Conservation (phyloP, 2,888 invertebrate genomes). For the Melanchra persicariae region DNA sequence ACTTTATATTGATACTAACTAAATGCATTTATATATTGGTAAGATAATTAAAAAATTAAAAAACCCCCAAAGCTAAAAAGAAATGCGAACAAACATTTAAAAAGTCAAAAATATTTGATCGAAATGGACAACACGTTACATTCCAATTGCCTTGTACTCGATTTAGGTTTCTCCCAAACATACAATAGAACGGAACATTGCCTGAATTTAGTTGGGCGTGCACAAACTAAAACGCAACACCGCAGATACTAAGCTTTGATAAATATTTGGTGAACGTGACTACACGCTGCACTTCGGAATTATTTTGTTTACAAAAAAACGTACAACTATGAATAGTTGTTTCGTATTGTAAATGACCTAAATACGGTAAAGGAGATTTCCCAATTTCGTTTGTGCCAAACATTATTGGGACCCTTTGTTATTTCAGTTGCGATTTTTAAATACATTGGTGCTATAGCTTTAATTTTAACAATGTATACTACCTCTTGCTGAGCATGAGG, state of each 20-base stretch:
- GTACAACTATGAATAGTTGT: neutral
- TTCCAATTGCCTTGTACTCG: neutral
- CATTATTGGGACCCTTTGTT: slow-evolving; percentile 1
- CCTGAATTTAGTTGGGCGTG: slow-evolving; percentile 21
- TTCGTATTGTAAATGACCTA: neutral
- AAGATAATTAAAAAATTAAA: too few relatives aligned
- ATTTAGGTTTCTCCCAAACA: neutral
- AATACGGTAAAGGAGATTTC: neutral
- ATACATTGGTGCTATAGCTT: too few relatives aligned
- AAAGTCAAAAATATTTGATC: too few relatives aligned
- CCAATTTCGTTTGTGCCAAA: slow-evolving; percentile 17
- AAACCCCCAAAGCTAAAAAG: too few relatives aligned
- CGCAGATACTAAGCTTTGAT: slow-evolving; percentile 25
- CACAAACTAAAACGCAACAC: slow-evolving; percentile 22
- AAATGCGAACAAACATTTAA: too few relatives aligned
- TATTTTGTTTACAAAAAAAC: slow-evolving; percentile 19
- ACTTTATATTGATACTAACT: neutral
- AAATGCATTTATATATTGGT: too few relatives aligned
- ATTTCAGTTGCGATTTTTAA: too few relatives aligned
- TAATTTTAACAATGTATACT: too few relatives aligned
- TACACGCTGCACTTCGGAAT: slow-evolving; percentile 26
- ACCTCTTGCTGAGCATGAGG: too few relatives aligned
- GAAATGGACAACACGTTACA: neutral
- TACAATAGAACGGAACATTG: neutral
- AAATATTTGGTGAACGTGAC: slow-evolving; percentile 60